A percentile compares a stretch with the other conserved stretches of the same genome.
Evolutionary conservation across 2,113 vertebrate species (phyloP).

Genomic region (Maccullochella peelii): DNA sequence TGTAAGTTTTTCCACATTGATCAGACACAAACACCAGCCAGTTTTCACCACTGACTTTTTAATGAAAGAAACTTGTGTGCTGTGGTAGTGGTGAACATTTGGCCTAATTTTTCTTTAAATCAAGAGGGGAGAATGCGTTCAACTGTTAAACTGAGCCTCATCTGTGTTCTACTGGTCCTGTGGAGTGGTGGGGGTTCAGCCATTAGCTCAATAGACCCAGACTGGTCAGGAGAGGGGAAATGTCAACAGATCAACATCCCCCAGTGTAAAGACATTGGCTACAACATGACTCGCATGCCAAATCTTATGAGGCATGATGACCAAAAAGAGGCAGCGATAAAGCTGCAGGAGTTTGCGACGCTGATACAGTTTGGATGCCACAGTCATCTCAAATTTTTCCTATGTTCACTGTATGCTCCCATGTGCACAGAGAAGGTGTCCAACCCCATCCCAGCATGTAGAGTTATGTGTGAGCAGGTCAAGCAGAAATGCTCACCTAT

Average conservation of each 20-base stretch:
- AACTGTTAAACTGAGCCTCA: conserved; percentile 49
- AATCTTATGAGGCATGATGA: conserved; percentile 93
- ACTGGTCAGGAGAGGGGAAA: conserved; percentile 90
- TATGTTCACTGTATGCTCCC: conserved; percentile 96
- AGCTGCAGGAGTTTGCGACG: conserved; percentile 93
- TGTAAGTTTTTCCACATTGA: conserved; percentile 58
- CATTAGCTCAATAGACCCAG: conserved; percentile 92
- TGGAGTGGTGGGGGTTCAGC: conserved; percentile 77
- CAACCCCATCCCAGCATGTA: conserved; percentile 94
- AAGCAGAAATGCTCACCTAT: conserved; percentile 94
- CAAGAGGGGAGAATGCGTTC: conserved; percentile 71
- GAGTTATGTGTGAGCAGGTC: conserved; percentile 97
- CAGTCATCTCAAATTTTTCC: conserved; percentile 94
- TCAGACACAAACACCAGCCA: background rate
- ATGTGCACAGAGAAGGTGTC: conserved; percentile 99
- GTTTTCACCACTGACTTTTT: conserved; percentile 42
- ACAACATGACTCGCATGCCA: conserved; percentile 97
- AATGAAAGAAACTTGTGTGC: conserved; percentile 53
- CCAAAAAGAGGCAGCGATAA: conserved; percentile 91
- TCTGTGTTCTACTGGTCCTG: conserved; percentile 66
- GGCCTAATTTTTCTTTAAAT: conserved; percentile 9
- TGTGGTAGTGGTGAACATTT: conserved; percentile 33
- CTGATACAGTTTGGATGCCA: conserved; percentile 93
- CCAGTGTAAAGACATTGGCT: conserved; percentile 97
- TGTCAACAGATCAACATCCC: conserved; percentile 96